phyloP scores from a whole-genome alignment of 2,888 invertebrate species.

The Erpobdella octoculata region DNA sequence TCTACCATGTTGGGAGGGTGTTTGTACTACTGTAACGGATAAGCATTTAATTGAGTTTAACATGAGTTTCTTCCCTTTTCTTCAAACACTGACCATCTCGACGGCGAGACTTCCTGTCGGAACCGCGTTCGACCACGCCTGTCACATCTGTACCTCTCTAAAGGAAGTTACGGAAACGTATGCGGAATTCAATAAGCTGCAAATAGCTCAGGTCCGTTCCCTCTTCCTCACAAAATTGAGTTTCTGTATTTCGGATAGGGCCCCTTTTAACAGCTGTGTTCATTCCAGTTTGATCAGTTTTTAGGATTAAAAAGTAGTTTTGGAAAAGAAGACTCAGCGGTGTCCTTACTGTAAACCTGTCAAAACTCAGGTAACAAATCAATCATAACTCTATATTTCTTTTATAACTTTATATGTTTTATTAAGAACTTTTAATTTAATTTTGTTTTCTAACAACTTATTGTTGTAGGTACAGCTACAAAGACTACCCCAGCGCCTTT shows the following conservation, averaged over 20 bases:
- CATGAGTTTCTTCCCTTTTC: too few relatives aligned
- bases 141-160: too few relatives aligned
- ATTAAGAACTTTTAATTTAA: neutral
- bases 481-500: neutral
- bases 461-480: too few relatives aligned
- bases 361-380: neutral
- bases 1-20: too few relatives aligned
- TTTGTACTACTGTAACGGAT: too few relatives aligned
- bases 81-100: too few relatives aligned
- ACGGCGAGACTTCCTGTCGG: neutral
- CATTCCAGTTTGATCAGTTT: neutral
- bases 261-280: conserved; percentile 1
- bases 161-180: neutral
- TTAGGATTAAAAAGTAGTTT: too few relatives aligned
- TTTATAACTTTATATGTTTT: neutral
- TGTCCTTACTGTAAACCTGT: neutral
- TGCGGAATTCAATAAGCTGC: neutral
- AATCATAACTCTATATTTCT: too few relatives aligned
- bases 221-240: neutral
- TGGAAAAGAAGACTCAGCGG: neutral
- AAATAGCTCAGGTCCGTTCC: too few relatives aligned
- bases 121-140: neutral
- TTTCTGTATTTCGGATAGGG: too few relatives aligned
- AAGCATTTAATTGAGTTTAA: too few relatives aligned
- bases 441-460: neutral